Evolutionary conservation across 2,113 vertebrate species (phyloP).

Genomic region (Macquaria ambigua): DNA sequence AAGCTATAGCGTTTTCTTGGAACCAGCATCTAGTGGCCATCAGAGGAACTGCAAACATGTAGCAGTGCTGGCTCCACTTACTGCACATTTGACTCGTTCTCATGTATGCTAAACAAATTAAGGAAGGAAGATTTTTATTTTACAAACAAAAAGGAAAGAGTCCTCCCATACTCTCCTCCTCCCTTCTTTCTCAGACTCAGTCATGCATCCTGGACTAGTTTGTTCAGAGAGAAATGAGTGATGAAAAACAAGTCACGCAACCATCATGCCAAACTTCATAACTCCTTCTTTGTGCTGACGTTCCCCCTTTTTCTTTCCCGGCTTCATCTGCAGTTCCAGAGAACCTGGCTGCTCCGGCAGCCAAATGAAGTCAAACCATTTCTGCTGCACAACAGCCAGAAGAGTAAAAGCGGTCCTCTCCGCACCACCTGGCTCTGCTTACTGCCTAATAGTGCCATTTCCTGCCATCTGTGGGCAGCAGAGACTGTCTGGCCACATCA

Average conservation of each 20-base stretch:
- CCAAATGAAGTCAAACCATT: neutral
- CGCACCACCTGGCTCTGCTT: slow-evolving; percentile 34
- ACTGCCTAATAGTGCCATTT: neutral
- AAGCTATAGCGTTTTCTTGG: too few relatives aligned
- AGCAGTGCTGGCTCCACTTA: too few relatives aligned
- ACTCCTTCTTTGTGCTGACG: fast-evolving
- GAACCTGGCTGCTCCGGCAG: neutral
- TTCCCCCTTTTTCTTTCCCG: too few relatives aligned
- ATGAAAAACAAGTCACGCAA: neutral
- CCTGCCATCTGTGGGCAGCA: slow-evolving; percentile 22
- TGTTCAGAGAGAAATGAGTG: neutral
- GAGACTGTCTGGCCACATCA: slow-evolving; percentile 38
- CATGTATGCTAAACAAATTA: neutral
- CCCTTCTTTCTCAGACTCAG: neutral
- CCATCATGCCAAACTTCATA: neutral
- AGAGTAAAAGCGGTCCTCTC: neutral
- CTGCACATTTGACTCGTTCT: neutral
- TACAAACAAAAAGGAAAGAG: neutral
- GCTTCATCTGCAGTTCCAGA: neutral
- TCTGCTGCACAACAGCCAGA: neutral
- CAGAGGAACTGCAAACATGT: neutral
- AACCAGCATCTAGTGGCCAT: neutral
- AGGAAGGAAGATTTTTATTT: neutral
- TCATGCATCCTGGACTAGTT: neutral
- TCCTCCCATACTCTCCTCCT: neutral